Evolutionary conservation across 64 coral and sea anemone species (phyloP), one percentile per base, ranked within the genome.

Genomic region (Porites australiensis): DNA sequence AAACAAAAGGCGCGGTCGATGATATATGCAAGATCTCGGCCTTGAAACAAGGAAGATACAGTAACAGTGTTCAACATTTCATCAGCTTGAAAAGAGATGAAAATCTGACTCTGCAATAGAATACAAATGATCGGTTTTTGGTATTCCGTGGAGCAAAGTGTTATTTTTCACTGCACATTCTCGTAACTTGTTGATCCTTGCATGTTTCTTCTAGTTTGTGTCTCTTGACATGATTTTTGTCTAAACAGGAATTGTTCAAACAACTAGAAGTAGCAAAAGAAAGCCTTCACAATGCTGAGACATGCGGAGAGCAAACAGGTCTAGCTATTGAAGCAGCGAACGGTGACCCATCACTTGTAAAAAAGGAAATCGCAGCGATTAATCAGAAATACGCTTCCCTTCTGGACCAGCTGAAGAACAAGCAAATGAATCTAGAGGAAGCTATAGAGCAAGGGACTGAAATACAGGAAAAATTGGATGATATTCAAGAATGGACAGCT

Each of bases 401-500:
- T 62, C 73, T 91, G 54, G 88, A 58, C 16, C 93, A 91, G 79
- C 77, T 86, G 12, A 88, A 88, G 11, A 85, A 89, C 10, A 78
- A 89, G 58, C 82, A 96, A 43, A 83, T 73, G 27, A 92, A 94
- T 50, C 77, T 99, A n/a, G 88, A 98, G 19, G 86, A 94, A 65
- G 95, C 92, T 43, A 76, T 98, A 18, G 94, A 88, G 43, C 92
- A 98, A 58, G 95, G 88, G 19, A 89, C 70, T 19, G 71, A 98
- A 55, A 69, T 98, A n/a, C 79, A 88, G 44, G 92, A 98, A 7
- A 91, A 80, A 13, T 62, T 98, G 64, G 81, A 76, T 69, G 94
- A 93, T 13, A 93, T 99, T 47, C 77, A 96, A 72, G 91, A 75
- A n/a, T 99, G 98, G 98, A 59, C 85, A 53, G 63, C 88, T 48